These are phyloP conservation scores for Megatriorchis doriae DNA, from an alignment of 2,113 vertebrate species.

Conservation along the genomic window DNA sequence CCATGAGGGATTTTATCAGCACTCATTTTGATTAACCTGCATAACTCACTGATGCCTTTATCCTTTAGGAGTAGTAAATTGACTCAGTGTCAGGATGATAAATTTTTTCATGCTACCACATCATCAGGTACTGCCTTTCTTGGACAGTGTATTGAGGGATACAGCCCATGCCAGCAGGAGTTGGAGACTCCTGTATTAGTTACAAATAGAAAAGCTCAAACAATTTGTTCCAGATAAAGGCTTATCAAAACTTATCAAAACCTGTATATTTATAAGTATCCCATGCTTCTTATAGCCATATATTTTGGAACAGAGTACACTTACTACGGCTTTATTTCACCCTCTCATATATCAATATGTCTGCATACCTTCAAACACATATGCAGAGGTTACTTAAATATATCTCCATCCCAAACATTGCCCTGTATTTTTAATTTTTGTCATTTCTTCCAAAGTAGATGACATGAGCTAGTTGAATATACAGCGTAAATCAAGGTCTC, in stretches of 20 bases:
- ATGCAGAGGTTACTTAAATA: neutral
- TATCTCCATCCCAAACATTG: neutral
- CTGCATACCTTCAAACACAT: neutral
- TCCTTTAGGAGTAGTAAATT: constrained; percentile 13
- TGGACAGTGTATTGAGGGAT: neutral
- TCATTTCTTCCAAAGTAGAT: neutral
- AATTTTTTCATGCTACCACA: neutral
- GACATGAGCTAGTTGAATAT: neutral
- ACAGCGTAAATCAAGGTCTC: neutral
- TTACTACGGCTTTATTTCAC: neutral
- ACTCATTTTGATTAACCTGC: constrained; percentile 29
- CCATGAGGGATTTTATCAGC: constrained; percentile 28
- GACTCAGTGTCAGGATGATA: neutral
- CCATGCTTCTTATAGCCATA: fast-evolving
- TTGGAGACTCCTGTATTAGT: neutral
- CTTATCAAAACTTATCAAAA: neutral
- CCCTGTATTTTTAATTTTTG: neutral
- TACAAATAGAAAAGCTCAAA: neutral
- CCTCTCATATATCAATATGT: neutral
- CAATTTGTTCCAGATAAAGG: neutral
- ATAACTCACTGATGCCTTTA: neutral
- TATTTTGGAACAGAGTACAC: neutral
- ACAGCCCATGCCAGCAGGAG: neutral
- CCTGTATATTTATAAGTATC: neutral
- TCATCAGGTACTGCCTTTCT: neutral